phyloP scores from a whole-genome alignment of 2,797 vertebrate species.

The Aplochiton taeniatus region DNA sequence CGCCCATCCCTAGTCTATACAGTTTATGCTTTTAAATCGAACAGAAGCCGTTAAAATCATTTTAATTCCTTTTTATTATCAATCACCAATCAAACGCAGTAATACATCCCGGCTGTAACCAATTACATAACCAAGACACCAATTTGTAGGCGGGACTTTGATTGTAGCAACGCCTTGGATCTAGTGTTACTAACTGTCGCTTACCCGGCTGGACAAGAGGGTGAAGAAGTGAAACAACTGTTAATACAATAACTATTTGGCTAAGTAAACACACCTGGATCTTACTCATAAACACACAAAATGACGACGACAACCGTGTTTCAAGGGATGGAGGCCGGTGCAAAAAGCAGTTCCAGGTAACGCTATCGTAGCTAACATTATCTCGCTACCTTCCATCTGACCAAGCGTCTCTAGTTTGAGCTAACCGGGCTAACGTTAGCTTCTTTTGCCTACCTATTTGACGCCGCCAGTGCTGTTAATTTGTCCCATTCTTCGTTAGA shows the following conservation, averaged over 20 bases:
- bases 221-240: slow-evolving; percentile 61
- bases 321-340: slow-evolving; percentile 78
- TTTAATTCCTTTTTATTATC: too few species aligned
- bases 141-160: slow-evolving; percentile 12
- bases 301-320: slow-evolving; percentile 82
- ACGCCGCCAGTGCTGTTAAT: too few species aligned
- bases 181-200: slow-evolving; percentile 1
- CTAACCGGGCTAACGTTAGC: not conserved
- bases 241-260: slow-evolving; percentile 21
- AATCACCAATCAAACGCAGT: slow-evolving; percentile 24
- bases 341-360: slow-evolving; percentile 82
- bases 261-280: not conserved
- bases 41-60: too few species aligned
- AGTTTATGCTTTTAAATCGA: too few species aligned
- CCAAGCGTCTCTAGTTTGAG: not conserved
- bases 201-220: slow-evolving; percentile 40
- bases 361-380: slow-evolving; percentile 19
- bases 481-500: too few species aligned
- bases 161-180: not conserved
- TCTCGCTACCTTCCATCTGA: not conserved
- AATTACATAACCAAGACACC: slow-evolving; percentile 18
- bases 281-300: slow-evolving; percentile 21
- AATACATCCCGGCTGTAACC: slow-evolving; percentile 3
- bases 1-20: too few species aligned
- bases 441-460: too few species aligned